Percentiles rank a stretch among this genome's conserved stretches.
Conservation (phyloP, 2,113 vertebrate genomes). For the Plotosus lineatus region DNA sequence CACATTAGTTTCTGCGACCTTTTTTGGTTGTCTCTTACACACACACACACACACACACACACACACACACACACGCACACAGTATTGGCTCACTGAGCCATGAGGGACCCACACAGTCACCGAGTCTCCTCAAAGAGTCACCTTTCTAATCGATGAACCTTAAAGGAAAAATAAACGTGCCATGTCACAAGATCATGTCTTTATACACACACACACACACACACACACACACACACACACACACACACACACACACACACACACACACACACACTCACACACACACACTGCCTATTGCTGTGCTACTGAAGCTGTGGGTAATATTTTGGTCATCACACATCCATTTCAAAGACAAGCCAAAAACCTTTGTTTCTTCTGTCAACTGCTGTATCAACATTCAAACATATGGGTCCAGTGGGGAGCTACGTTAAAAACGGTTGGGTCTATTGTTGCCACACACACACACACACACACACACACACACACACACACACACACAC, state of each 20-base stretch:
- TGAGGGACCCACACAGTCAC: not conserved
- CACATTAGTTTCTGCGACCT: constrained; percentile 1
- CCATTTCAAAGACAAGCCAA: not conserved
- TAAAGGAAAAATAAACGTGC: constrained; percentile 19
- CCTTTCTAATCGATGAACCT: not conserved
- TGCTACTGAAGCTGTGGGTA: constrained; percentile 6
- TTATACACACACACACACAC: not conserved
- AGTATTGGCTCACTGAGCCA: not conserved
- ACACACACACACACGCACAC: not conserved
- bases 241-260: not conserved
- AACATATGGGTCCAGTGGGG: constrained; percentile 21
- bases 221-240: constrained; percentile 11
- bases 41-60: constrained; percentile 4
- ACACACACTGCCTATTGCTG: not conserved
- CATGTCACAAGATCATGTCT: not conserved
- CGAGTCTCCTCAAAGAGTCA: not conserved
- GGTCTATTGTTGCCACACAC: constrained; percentile 6
- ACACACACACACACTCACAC: constrained; percentile 16
- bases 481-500: constrained; percentile 5
- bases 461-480: constrained; percentile 11
- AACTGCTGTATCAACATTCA: constrained; percentile 35
- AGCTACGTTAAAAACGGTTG: constrained; percentile 24
- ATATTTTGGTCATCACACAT: constrained; percentile 32
- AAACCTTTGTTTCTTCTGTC: constrained; percentile 36
- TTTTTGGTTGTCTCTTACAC: too few relatives aligned